phyloP scores from a whole-genome alignment of 2,113 vertebrate species.

The Nothobranchius furzeri region DNA sequence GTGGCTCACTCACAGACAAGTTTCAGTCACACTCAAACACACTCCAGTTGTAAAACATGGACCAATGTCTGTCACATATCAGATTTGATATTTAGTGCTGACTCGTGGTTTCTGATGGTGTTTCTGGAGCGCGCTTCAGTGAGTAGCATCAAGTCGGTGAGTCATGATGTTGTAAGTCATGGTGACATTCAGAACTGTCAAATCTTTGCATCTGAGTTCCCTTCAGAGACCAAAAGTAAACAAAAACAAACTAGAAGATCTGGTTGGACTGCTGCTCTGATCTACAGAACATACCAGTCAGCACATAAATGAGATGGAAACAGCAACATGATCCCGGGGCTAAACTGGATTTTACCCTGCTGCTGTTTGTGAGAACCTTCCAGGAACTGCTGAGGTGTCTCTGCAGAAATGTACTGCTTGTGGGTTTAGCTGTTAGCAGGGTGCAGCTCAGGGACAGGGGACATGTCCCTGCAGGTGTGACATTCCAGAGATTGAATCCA shows the following conservation, averaged over 20 bases:
- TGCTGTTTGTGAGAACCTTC: slow-evolving; percentile 20
- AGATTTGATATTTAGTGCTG: not conserved
- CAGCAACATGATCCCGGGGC: slow-evolving; percentile 17
- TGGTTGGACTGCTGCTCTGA: slow-evolving; percentile 36
- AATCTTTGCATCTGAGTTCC: not conserved
- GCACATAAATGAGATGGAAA: not conserved
- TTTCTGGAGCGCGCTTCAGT: slow-evolving; percentile 16
- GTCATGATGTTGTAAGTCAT: slow-evolving; percentile 7
- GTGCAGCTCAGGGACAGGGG: slow-evolving; percentile 6
- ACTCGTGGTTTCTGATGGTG: slow-evolving; percentile 1
- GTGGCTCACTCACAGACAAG: slow-evolving; percentile 42
- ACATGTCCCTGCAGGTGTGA: slow-evolving; percentile 28
- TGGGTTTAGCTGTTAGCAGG: slow-evolving; percentile 5
- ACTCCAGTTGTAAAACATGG: not conserved
- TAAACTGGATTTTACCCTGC: slow-evolving; percentile 8
- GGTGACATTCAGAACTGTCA: too few species aligned
- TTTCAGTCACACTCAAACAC: slow-evolving; percentile 30
- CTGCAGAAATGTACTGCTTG: not conserved
- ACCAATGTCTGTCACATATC: not conserved
- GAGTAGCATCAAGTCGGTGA: slow-evolving; percentile 4
- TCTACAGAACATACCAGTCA: not conserved
- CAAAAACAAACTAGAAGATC: slow-evolving; percentile 28
- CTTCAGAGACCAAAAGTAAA: not conserved
- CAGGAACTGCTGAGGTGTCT: slow-evolving; percentile 31
- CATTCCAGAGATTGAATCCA: slow-evolving; percentile 5